Conservation (phyloP, 2,113 vertebrate genomes). For the Promerops cafer region DNA sequence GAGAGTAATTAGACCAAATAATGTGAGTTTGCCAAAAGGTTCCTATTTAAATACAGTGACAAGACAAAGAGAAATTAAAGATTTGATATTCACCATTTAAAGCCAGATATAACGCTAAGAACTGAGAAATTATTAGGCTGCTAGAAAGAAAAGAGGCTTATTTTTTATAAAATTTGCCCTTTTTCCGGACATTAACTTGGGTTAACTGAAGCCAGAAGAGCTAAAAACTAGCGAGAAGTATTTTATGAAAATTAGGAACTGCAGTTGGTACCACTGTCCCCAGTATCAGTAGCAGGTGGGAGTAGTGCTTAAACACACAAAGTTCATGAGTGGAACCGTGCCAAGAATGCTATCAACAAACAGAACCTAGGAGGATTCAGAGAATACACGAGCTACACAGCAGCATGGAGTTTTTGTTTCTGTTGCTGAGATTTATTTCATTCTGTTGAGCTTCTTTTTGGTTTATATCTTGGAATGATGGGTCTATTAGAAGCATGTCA, state of each 20-base stretch:
- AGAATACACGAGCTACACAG: neutral
- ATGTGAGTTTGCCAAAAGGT: neutral
- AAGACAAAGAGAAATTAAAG: neutral
- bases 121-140: neutral
- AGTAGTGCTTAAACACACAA: neutral
- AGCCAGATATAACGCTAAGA: neutral
- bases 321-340: neutral
- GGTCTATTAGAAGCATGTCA: neutral
- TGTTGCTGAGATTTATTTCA: neutral
- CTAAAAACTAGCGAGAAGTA: neutral
- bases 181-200: neutral
- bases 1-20: neutral
- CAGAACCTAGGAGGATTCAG: neutral
- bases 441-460: neutral
- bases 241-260: neutral
- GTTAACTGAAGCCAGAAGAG: neutral
- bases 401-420: neutral
- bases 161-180: neutral
- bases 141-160: neutral
- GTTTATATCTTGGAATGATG: neutral
- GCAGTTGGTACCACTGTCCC: neutral
- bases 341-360: neutral
- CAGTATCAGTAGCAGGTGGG: neutral
- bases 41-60: neutral
- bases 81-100: neutral